Evolutionary conservation across 2,113 vertebrate genomes (phyloP), one percentile per base, ranked within the genome.

Genomic region (Mobula birostris): DNA sequence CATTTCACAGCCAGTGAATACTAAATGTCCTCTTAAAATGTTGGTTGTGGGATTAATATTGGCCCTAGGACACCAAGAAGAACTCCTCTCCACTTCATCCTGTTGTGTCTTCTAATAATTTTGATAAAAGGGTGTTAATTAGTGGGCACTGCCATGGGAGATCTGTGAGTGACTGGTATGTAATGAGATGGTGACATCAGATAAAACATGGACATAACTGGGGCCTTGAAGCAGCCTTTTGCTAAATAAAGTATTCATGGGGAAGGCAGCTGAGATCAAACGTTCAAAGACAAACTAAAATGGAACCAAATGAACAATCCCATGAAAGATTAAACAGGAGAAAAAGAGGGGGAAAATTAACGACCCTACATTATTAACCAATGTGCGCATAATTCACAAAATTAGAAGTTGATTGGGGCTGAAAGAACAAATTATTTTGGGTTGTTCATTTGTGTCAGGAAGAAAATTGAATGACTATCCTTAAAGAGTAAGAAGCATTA

Each of bases 401-500:
- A 90, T 90, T 90, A 90, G 61, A 32, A 4, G n/a, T 32, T 90
- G 61, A 68, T 90, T 90, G 85, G 58, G 85, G 61, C 32, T 12
- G 85, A 90, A 90, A 19, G 61, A 66, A 61, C 29, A 19, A 90
- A 90, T 61, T 66, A 21, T 32, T 66, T 29, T 32, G 19, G n/a
- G 61, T 90, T 90, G 61, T 90, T 90, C 85, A 36, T 61, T 36
- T 7, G 61, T 90, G 61, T 19, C 61, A 66, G 58, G 40, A 68
- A 66, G 58, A 90, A 90, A 90, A 90, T 90, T 90, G 85, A 66
- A 90, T 66, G 61, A 90, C 66, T 66, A 36, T 90, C 83, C 12
- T 63, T 5, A 88, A 88, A 88, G 83, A 88, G 58, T n/a, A 63
- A 61, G 27, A n/a, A 87, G 58, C 29, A n/a, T 88, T 88, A n/a